These are phyloP conservation scores for Ditula angustiorana DNA, from an alignment of 2,888 invertebrate genomes.

Conservation along the genomic window DNA sequence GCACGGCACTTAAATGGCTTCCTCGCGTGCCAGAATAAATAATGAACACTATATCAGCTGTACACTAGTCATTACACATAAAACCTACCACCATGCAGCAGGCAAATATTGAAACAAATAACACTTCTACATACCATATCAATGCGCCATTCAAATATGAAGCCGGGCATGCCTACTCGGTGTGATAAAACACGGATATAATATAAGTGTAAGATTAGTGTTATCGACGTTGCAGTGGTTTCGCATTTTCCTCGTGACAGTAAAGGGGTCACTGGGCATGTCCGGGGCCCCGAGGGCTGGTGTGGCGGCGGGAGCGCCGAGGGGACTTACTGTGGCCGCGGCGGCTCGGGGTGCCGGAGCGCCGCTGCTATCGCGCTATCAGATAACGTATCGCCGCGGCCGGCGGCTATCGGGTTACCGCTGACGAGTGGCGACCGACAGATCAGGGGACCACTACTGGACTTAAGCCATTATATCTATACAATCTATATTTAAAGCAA, in stretches of 20 bases:
- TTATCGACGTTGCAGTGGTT: neutral
- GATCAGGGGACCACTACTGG: neutral
- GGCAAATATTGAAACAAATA: neutral
- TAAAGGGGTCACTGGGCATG: neutral
- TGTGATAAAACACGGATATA: neutral
- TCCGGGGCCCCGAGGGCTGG: neutral
- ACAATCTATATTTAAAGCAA: too few species aligned
- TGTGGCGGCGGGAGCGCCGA: too few species aligned
- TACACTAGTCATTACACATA: neutral
- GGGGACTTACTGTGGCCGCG: too few species aligned
- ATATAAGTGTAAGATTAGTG: neutral
- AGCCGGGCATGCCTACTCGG: neutral
- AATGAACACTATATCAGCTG: neutral
- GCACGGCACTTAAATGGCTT: neutral
- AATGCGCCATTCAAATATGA: neutral
- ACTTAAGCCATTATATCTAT: neutral
- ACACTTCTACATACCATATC: neutral
- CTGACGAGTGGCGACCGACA: too few species aligned
- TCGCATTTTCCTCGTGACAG: neutral
- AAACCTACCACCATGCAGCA: neutral
- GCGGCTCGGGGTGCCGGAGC: neutral
- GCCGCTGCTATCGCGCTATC: neutral
- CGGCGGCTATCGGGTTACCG: too few species aligned
- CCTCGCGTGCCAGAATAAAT: neutral
- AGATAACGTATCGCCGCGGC: neutral